These are phyloP conservation scores for Butorides virescens DNA, from an alignment of 2,113 vertebrate genomes.

Conservation along the genomic window DNA sequence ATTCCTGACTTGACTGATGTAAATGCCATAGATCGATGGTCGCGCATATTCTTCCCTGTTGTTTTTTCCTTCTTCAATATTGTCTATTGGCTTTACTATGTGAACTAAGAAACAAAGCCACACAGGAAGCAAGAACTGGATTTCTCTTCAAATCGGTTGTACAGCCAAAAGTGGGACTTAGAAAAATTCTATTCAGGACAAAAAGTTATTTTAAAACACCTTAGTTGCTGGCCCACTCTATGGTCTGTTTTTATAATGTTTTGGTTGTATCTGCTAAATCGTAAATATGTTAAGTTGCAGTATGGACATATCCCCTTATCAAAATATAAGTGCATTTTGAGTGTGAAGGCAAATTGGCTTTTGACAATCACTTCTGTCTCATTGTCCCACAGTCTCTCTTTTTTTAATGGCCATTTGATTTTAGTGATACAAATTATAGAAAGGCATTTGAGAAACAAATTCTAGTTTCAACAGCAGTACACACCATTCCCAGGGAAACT, in stretches of 20 bases:
- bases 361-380: slow-evolving; percentile 16
- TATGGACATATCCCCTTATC: slow-evolving; percentile 52
- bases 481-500: slow-evolving; percentile 10
- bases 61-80: slow-evolving; percentile 98
- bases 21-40: slow-evolving; percentile 98
- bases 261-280: slow-evolving; percentile 69
- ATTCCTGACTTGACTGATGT: slow-evolving; percentile 99
- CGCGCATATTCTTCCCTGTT: slow-evolving; percentile 96
- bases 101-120: slow-evolving; percentile 86
- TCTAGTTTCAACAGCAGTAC: background rate
- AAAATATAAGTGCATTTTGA: slow-evolving; percentile 41
- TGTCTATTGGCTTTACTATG: slow-evolving; percentile 98
- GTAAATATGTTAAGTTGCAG: slow-evolving; percentile 13
- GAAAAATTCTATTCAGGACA: slow-evolving; percentile 86
- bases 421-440: background rate
- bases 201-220: slow-evolving; percentile 85
- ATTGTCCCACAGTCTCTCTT: background rate
- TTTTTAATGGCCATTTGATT: background rate
- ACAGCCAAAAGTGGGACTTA: slow-evolving; percentile 84
- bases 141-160: slow-evolving; percentile 82
- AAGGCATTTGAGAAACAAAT: slow-evolving; percentile 4
- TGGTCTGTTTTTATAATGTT: slow-evolving; percentile 72
- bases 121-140: slow-evolving; percentile 74
- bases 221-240: slow-evolving; percentile 89
- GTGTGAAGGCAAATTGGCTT: slow-evolving; percentile 36